Evolutionary conservation across 23 tunicate species (phyloP).

Genomic region (Botrylloides violaceus): DNA sequence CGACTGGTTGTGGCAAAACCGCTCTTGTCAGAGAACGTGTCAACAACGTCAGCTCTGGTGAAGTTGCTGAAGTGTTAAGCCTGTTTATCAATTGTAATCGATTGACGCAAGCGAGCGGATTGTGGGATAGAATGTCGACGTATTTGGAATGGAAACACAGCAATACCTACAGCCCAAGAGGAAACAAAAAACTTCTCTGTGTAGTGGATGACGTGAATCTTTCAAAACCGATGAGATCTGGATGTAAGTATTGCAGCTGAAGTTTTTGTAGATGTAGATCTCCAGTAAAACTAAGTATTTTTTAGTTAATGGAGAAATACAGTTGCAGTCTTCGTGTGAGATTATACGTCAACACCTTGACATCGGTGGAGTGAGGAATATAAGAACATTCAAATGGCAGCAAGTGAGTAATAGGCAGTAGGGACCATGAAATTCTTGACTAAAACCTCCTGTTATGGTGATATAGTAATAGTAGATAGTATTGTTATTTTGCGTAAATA

Average conservation of each 20-base stretch:
- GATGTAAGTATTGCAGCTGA: not conserved
- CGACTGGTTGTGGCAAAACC: conserved; percentile 81
- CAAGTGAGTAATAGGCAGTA: no score
- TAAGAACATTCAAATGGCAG: conserved; percentile 65
- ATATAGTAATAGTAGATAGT: no score
- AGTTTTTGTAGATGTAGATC: not conserved
- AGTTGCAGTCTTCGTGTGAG: conserved; percentile 74
- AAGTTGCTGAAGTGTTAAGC: conserved; percentile 73
- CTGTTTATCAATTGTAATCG: conserved; percentile 70
- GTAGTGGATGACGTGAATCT: conserved; percentile 79
- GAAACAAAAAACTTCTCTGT: conserved; percentile 77
- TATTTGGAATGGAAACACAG: conserved; percentile 80
- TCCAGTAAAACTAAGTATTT: not conserved
- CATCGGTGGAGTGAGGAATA: conserved; percentile 75
- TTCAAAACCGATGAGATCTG: conserved; percentile 27
- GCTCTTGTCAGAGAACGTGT: conserved; percentile 74
- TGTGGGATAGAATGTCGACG: conserved; percentile 57
- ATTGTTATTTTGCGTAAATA: no score
- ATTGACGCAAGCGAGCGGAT: conserved; percentile 52
- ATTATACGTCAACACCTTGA: conserved; percentile 84
- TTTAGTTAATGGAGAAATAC: conserved; percentile 16
- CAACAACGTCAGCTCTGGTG: conserved; percentile 77
- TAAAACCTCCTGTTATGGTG: no score
- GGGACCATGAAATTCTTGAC: no score
- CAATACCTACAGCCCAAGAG: conserved; percentile 59